Evolutionary conservation across 2,888 invertebrate species (phyloP), one percentile per base, ranked within the genome.

Genomic region (Eilema griseolum): DNA sequence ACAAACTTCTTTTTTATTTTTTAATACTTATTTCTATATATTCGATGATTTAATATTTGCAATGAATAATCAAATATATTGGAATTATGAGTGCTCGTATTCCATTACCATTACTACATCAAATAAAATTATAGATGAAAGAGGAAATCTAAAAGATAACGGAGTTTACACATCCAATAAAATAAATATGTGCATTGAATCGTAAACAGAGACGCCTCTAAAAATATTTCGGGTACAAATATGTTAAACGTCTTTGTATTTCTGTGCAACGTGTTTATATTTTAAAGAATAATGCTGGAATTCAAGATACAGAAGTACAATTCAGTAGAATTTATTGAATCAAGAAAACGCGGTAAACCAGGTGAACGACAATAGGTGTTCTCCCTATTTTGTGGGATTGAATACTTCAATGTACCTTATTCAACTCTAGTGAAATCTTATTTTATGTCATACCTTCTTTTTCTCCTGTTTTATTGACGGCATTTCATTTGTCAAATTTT

Each of bases 161-260:
- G 69, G 71, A 82, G 80, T 80, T 82, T 80, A 77, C 80, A 80
- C 75, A 73, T 70, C 67, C 67, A 80, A 82, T 80, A 82, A 41
- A 41, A 41, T 41, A 80, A 80, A 77, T 75, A 77, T 80, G 78
- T 80, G 80, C 80, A 72, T 70, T 61, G 82, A 82, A 82, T 82
- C 71, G 80, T 79, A 75, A 77, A 80, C 71, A 70, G 66, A 77
- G 63, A 37, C 61, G 66, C 63, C 52, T 60, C 62, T 69, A 65
- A 69, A 72, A 72, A 80, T 73, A 74, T 80, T 71, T 71, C 73
- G 65, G 60, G 70, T 64, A 76, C 68, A 70, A 69, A 33, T 4
- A 69, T 0, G n/a, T 20, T 33, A 14, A 28, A 37, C 23, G 31
- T 8, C n/a, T 26, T 28, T 26, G 26, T 28, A 41, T 2, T n/a